Percentiles rank a stretch among this genome's conserved stretches.
Conservation (phyloP, 35 echinoderm and acorn worm genomes). For the Strongylocentrotus purpuratus region DNA sequence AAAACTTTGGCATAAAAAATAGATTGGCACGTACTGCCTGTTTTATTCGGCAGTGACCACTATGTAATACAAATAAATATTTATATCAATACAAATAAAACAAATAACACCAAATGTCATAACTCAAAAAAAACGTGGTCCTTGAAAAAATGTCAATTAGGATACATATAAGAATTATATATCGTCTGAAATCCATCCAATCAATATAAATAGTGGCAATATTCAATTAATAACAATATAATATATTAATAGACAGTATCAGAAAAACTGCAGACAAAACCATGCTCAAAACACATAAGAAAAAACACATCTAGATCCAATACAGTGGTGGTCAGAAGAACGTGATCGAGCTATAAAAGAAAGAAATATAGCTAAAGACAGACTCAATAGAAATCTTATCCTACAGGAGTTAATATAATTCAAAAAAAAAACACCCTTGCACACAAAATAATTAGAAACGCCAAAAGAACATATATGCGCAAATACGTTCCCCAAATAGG, state of each 20-base stretch:
- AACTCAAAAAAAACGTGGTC: background rate
- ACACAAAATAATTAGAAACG: background rate
- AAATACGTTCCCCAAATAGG: background rate
- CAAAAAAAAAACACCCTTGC: background rate
- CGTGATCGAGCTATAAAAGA: background rate
- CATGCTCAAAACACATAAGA: background rate
- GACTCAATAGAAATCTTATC: too few relatives aligned
- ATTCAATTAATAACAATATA: background rate
- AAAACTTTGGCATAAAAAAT: background rate
- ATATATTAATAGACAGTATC: background rate
- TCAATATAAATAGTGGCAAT: background rate
- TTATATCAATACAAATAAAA: background rate
- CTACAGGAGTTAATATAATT: background rate
- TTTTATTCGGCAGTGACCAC: background rate
- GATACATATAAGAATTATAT: background rate
- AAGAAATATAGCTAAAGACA: background rate
- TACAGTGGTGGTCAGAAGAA: background rate
- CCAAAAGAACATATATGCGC: background rate
- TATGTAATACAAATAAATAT: background rate
- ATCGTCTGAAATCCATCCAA: background rate
- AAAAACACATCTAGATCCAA: background rate
- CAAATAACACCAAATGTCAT: background rate
- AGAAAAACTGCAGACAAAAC: background rate
- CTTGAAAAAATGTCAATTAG: background rate
- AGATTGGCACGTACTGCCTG: background rate